Percentiles rank a stretch among this genome's conserved stretches.
These are phyloP conservation scores for Euphonia xanthogaster DNA, from an alignment of 2,797 vertebrate genomes.

Conservation along the genomic window DNA sequence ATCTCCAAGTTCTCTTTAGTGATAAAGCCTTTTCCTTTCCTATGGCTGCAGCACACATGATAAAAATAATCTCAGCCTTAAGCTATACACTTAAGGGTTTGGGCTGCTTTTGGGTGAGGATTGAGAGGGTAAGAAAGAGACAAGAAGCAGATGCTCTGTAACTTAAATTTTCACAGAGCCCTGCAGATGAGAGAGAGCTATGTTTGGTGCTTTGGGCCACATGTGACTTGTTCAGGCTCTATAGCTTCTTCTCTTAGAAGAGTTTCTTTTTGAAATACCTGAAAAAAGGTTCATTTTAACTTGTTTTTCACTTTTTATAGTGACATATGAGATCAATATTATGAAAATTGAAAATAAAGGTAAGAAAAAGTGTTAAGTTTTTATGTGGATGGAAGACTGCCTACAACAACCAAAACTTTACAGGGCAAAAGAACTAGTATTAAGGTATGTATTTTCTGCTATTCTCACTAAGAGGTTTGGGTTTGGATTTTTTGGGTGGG, in stretches of 20 bases:
- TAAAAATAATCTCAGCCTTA: constrained; percentile 12
- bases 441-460: neutral
- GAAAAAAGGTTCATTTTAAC: neutral
- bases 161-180: neutral
- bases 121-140: neutral
- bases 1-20: neutral
- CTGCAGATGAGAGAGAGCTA: neutral
- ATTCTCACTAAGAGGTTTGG: neutral
- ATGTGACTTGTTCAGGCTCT: neutral
- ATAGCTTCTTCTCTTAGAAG: neutral
- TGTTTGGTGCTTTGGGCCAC: neutral
- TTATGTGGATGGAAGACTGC: neutral
- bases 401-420: neutral
- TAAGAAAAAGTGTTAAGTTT: neutral
- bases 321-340: neutral
- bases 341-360: neutral
- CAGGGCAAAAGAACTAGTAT: neutral
- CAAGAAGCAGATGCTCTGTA: neutral
- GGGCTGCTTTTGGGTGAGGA: neutral
- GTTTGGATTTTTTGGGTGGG: neutral
- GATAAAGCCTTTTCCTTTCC: neutral
- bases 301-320: neutral
- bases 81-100: neutral
- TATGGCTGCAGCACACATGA: neutral
- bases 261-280: neutral